Evolutionary conservation across 2,797 vertebrate species (phyloP).

Genomic region (Limnodromus scolopaceus): DNA sequence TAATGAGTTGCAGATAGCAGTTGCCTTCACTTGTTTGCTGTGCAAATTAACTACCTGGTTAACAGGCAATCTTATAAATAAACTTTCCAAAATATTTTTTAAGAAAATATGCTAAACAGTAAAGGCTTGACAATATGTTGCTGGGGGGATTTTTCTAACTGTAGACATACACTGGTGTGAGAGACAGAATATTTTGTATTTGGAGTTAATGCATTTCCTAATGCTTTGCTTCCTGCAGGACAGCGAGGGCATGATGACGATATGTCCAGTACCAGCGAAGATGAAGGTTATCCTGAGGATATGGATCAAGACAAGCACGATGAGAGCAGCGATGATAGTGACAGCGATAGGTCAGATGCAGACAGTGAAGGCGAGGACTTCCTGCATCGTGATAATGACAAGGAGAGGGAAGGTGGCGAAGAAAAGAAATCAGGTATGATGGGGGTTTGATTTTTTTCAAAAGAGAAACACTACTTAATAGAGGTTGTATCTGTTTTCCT

Average conservation of each 20-base stretch:
- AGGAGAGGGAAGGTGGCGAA: slow-evolving; percentile 78
- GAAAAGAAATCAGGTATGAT: slow-evolving; percentile 78
- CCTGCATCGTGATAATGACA: slow-evolving; percentile 79
- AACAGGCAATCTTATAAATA: neutral
- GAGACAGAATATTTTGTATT: neutral
- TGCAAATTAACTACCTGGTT: neutral
- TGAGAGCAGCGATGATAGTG: slow-evolving; percentile 91
- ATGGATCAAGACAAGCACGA: slow-evolving; percentile 88
- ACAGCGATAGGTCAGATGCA: slow-evolving; percentile 85
- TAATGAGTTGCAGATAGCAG: neutral
- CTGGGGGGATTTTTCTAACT: neutral
- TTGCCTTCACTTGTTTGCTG: neutral
- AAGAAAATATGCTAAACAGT: neutral
- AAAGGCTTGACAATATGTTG: neutral
- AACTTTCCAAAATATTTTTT: neutral
- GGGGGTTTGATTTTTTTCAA: neutral
- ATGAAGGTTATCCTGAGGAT: slow-evolving; percentile 84
- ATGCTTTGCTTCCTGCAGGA: slow-evolving; percentile 49
- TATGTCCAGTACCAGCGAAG: slow-evolving; percentile 87
- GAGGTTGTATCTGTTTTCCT: neutral
- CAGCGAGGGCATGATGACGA: slow-evolving; percentile 81
- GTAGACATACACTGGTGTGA: neutral
- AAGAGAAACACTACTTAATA: neutral
- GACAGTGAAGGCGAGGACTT: slow-evolving; percentile 84
- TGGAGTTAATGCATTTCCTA: neutral